Conservation (phyloP, 2,113 vertebrate genomes). For the Merops nubicus region DNA sequence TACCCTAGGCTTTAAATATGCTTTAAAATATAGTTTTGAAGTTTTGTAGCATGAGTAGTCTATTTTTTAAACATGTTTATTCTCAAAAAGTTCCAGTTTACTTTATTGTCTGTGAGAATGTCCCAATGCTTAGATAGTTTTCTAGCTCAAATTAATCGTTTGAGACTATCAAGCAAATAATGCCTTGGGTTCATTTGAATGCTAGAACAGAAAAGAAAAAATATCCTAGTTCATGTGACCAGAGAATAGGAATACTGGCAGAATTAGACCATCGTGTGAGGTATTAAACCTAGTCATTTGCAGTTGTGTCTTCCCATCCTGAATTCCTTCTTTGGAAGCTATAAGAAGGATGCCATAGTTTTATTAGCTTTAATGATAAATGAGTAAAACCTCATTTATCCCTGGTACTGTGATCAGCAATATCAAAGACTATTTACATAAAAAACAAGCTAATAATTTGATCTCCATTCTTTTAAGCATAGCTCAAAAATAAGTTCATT, state of each 20-base stretch:
- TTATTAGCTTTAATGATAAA: neutral
- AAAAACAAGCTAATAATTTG: neutral
- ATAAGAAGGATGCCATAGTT: neutral
- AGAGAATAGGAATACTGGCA: neutral
- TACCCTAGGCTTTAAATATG: neutral
- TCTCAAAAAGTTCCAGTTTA: neutral
- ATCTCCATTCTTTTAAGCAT: neutral
- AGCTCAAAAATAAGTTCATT: neutral
- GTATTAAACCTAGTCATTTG: neutral
- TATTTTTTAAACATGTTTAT: neutral
- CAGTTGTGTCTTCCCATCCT: neutral
- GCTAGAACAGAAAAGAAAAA: neutral
- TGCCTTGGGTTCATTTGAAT: neutral
- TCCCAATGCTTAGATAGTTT: neutral
- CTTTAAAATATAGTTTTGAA: neutral
- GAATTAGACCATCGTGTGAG: neutral
- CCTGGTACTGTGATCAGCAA: neutral
- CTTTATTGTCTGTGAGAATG: neutral
- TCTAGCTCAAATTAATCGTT: neutral
- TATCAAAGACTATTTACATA: neutral
- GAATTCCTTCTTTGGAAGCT: neutral
- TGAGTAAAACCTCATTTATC: neutral
- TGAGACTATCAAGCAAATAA: neutral
- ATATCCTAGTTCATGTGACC: neutral
- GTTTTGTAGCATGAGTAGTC: neutral